Percentiles rank a stretch among this genome's conserved stretches.
Conservation (phyloP, 2,113 vertebrate genomes). For the Pomatorhinus ruficollis region DNA sequence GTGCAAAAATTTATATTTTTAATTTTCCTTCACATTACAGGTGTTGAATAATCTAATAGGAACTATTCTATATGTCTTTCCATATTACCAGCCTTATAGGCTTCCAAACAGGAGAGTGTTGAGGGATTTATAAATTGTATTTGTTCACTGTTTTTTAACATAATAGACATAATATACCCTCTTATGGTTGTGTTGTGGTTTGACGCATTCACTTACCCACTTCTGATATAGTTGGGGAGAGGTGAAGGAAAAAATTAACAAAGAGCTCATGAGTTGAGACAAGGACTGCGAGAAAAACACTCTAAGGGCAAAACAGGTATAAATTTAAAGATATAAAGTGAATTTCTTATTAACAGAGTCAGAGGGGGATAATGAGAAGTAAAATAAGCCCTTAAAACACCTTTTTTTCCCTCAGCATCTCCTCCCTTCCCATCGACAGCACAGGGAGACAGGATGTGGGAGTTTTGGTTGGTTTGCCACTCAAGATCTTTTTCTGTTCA, state of each 20-base stretch:
- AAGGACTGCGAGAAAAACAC: fast-evolving
- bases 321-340: neutral
- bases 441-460: neutral
- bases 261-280: neutral
- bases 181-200: neutral
- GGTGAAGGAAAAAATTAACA: neutral
- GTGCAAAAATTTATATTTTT: neutral
- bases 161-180: neutral
- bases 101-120: neutral
- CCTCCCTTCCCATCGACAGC: fast-evolving
- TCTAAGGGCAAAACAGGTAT: neutral
- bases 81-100: neutral
- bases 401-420: too few relatives aligned
- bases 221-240: neutral
- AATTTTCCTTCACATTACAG: neutral
- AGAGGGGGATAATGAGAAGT: neutral
- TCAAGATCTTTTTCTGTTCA: neutral
- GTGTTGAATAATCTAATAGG: neutral
- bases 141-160: neutral
- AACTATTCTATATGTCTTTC: neutral
- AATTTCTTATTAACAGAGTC: neutral
- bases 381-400: neutral
- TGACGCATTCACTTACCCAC: neutral
- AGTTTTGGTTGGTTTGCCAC: neutral
- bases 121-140: neutral